Conservation (phyloP, 2,888 invertebrate species). For the Volucella bombylans region DNA sequence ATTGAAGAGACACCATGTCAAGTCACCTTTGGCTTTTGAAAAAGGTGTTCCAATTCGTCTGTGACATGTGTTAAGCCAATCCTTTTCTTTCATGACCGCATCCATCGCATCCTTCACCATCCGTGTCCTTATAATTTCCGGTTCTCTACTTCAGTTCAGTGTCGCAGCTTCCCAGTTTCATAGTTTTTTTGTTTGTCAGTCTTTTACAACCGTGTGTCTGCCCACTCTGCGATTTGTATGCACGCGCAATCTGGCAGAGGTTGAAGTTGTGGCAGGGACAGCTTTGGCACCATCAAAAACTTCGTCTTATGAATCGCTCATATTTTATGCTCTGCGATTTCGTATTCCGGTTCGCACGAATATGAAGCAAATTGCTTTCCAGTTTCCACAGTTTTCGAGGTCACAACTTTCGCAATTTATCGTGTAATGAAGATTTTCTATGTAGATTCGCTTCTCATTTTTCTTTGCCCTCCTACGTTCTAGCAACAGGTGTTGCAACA, state of each 20-base stretch:
- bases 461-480: conserved; percentile 5
- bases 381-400: conserved; percentile 61
- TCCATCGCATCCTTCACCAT: too few relatives aligned
- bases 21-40: too few relatives aligned
- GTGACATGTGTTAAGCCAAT: too few relatives aligned
- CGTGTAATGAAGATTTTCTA: conserved; percentile 67
- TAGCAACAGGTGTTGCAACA: conserved; percentile 67
- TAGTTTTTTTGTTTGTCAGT: neutral
- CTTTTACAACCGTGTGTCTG: conserved; percentile 11
- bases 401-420: conserved; percentile 73
- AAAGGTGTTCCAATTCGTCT: too few relatives aligned
- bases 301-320: conserved; percentile 67
- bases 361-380: conserved; percentile 69
- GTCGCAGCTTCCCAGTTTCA: neutral
- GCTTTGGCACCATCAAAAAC: neutral
- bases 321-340: conserved; percentile 71
- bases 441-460: conserved; percentile 43
- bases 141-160: neutral
- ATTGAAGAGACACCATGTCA: too few relatives aligned
- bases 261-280: conserved; percentile 20
- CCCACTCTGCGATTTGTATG: conserved; percentile 21
- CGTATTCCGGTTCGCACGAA: conserved; percentile 56
- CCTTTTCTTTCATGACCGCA: too few relatives aligned
- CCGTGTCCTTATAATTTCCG: neutral
- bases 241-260: conserved; percentile 22